These are phyloP conservation scores for Trachelus iudaicus DNA, from an alignment of 2,888 invertebrate species.

Conservation along the genomic window DNA sequence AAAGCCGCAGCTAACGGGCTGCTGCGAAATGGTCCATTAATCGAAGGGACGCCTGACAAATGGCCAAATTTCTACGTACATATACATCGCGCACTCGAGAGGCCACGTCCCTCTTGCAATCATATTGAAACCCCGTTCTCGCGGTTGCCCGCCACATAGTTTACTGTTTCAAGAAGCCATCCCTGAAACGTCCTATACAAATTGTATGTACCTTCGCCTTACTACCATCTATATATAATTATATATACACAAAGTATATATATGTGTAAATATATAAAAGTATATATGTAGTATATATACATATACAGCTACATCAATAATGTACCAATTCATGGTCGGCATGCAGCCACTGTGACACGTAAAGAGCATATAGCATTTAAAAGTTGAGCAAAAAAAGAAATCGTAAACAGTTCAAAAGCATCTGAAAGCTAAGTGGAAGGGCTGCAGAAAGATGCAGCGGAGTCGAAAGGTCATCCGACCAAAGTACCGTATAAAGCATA, in stretches of 20 bases:
- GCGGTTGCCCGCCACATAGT: not conserved
- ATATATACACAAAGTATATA: too few species aligned
- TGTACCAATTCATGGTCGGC: not conserved
- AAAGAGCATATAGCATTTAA: not conserved
- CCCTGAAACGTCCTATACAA: not conserved
- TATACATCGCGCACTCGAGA: not conserved
- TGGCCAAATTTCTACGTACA: not conserved
- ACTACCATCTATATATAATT: too few species aligned
- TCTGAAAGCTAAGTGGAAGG: not conserved
- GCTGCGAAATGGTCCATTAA: not conserved
- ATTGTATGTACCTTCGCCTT: not conserved
- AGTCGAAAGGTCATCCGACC: not conserved
- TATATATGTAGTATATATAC: too few species aligned
- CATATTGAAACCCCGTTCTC: not conserved
- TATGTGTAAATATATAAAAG: too few species aligned
- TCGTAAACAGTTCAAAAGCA: not conserved
- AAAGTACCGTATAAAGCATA: not conserved
- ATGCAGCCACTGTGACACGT: not conserved
- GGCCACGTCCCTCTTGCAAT: not conserved
- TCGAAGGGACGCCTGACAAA: not conserved
- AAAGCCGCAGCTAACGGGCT: not conserved
- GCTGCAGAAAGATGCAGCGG: not conserved
- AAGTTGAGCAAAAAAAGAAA: not conserved
- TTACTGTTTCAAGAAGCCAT: not conserved
- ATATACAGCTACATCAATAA: not conserved